Base-by-base conservation (phyloP, 2,797 vertebrate genomes). In the Chrysocyon brachyurus region DNA sequence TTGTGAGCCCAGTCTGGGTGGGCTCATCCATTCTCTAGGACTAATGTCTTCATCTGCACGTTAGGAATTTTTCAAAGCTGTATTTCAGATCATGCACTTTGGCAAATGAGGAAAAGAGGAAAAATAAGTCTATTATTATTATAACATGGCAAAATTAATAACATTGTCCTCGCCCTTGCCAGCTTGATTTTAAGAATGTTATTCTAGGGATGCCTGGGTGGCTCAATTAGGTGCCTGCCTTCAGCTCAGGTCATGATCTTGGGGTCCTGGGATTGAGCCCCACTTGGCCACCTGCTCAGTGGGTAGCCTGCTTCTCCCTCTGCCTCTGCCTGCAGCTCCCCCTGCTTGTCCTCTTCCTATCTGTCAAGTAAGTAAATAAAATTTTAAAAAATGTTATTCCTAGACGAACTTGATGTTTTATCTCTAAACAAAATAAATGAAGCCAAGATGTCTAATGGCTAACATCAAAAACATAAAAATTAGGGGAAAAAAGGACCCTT, bases 401-500 rank as follows among this genome's bases (percentile, higher is more conserved):
- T 70, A n/a, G 61, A 79, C 57, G 21, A 64, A 64, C 6, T 22
- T 36, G 26, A 54, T 59, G 3, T 96, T 92, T 94, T 4, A 77
- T 66, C 52, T 16, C 15, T 57, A 82, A 77, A 26, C 33, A 72
- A 91, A 93, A 91, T 49, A 93, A 93, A 84, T 88, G n/a, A 46
- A 96, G 36, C 17, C 17, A 91, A 87, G 2, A 6, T 72, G 49
- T 36, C 28, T 90, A 79, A 78, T 86, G 22, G 68, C 16, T 66
- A 6, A 73, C 54, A 36, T 15, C 16, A 77, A 79, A 26, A 90
- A 72, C 12, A 87, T 52, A 66, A 93, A 21, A 8, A 70, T 61
- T n/a, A 72, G 40, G 3, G 40, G 1, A 12, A 56, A 73, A 54
- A 81, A 63, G 28, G 12, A 70, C 12, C 4, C 10, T 57, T 19